phyloP scores from a whole-genome alignment of 2,113 vertebrate species.

The Brachirus orientalis region DNA sequence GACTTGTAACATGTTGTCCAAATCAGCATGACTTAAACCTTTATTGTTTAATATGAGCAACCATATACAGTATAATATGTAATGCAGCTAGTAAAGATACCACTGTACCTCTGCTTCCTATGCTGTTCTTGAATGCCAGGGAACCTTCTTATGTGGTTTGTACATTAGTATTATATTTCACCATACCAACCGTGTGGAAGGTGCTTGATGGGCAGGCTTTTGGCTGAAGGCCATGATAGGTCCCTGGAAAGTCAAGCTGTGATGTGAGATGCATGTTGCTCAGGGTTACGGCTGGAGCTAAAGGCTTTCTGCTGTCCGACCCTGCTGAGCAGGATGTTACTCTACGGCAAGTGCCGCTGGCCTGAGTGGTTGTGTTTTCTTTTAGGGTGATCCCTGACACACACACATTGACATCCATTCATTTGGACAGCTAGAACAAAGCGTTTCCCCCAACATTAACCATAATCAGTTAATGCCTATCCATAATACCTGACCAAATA shows the following conservation, averaged over 20 bases:
- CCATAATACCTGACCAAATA: too few relatives aligned
- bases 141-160: slow-evolving; percentile 1
- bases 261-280: slow-evolving; percentile 53
- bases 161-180: slow-evolving; percentile 22
- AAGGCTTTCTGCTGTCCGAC: slow-evolving; percentile 68
- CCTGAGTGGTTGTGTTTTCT: too few relatives aligned
- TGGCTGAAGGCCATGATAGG: slow-evolving; percentile 26
- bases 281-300: slow-evolving; percentile 53
- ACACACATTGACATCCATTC: too few relatives aligned
- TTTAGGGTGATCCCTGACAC: slow-evolving; percentile 50
- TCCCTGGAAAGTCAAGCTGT: too few relatives aligned
- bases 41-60: too few relatives aligned
- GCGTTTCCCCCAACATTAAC: too few relatives aligned
- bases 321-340: too few relatives aligned
- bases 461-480: too few relatives aligned
- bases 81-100: slow-evolving; percentile 4
- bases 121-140: neutral
- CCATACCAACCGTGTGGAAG: neutral
- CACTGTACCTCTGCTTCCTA: neutral
- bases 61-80: neutral
- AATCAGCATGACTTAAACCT: too few relatives aligned
- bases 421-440: too few relatives aligned
- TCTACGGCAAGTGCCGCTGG: too few relatives aligned
- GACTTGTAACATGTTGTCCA: too few relatives aligned
- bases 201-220: slow-evolving; percentile 12